Evolutionary conservation across 2,113 vertebrate genomes (phyloP).

Genomic region (Crotalus horridus): DNA sequence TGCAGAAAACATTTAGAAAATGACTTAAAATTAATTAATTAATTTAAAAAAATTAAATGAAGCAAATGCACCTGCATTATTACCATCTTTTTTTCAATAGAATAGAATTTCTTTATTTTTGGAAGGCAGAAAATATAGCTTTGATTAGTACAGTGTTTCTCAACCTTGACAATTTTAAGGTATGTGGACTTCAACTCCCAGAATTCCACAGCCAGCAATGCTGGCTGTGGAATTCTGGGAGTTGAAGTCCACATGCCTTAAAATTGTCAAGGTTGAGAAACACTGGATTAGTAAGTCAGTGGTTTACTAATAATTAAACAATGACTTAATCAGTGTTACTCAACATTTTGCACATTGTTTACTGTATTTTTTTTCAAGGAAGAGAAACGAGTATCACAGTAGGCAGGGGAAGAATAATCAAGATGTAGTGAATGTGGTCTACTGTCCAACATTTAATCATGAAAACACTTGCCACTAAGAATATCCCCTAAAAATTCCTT

Average conservation of each 20-base stretch:
- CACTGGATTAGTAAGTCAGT: background rate
- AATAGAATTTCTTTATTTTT: background rate
- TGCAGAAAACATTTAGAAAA: background rate
- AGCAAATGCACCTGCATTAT: background rate
- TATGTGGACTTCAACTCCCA: too few species aligned
- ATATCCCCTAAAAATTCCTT: background rate
- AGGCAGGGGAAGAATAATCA: slow-evolving; percentile 19
- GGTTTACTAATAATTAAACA: background rate
- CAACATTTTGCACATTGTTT: background rate
- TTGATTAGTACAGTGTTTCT: background rate
- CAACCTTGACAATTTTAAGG: too few species aligned
- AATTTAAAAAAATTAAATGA: background rate
- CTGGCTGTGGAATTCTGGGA: too few species aligned
- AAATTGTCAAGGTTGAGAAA: too few species aligned
- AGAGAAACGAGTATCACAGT: background rate
- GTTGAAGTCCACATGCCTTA: too few species aligned
- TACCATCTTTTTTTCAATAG: background rate
- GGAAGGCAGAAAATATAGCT: background rate
- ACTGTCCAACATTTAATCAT: background rate
- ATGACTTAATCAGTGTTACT: background rate
- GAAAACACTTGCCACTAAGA: background rate
- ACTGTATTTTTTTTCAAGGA: background rate
- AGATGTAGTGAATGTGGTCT: background rate
- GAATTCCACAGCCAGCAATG: too few species aligned
- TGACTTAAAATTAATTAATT: background rate